Evolutionary conservation across 2,113 vertebrate genomes (phyloP), one percentile per base, ranked within the genome.

Genomic region (Hippocampus abdominalis): DNA sequence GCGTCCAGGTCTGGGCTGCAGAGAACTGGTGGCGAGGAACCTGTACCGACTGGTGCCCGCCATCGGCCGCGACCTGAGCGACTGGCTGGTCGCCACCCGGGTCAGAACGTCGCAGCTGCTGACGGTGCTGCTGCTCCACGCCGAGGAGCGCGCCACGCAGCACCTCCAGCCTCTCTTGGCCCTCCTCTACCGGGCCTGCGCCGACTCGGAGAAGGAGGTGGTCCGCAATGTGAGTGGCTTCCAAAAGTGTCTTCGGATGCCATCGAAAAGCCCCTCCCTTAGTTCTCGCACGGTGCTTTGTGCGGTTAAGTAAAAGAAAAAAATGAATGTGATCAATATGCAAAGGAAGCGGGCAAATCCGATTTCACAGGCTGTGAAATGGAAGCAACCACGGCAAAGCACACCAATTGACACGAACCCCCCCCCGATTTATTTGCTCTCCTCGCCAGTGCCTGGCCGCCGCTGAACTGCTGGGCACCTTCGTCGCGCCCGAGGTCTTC

Each of bases 21-120:
- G 95, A 78, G 97, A 99, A 67, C 92, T 99, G 3, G 94, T 99
- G 72, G 89, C 93, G 2, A 93, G 96, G 76, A 97, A 98, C 82
- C 91, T 98, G 70, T 94, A 91, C 73, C 94, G 91, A 82, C 88
- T 99, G 64, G 89, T 98, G 12, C 94, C 96, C 0, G 97, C 94
- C 3, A 74, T 99, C 56, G 89, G 89, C 48, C 86, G 90, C 0
- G 97, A 99, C 67, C 13, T 95, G 1, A 90, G 89, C 0, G 96
- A 99, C 88, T 99, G 97, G 97, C 92, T 98, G 74, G 93, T 76
- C 11, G 87, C 88, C 56, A 99, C 96, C 0, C 88, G 96, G 46
- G 71, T 96, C 73, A 95, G 95, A 86, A 90, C 96, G 0, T 91
- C 95, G 0, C 94, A 94, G 91, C 93, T 99, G 2, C 92, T 99